Evolutionary conservation across 1,140 invertebrate species (phyloP), one percentile per base, ranked within the genome.

Genomic region (Saccostrea glomerata): DNA sequence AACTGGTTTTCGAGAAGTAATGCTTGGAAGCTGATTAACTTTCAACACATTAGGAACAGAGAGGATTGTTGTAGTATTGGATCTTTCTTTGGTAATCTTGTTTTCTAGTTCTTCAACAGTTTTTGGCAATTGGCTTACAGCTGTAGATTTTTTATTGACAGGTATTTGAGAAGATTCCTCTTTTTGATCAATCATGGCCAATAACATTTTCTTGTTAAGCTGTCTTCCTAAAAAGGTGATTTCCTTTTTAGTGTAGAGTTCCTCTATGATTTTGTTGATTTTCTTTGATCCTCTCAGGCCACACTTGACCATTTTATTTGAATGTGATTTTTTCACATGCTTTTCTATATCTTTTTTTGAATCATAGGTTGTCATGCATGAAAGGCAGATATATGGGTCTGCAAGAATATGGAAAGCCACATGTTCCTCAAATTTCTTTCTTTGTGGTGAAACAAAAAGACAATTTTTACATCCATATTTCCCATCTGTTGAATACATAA

Each of bases 351-450:
- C 77, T 20, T 82, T 85, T 54, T 88, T 90, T 15, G 73, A 86
- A 47, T 90, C 87, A 88, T 87, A 90, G n/a, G 89, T 90, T 17
- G 83, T 54, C 36, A 86, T 60, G 58, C 89, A 90, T 58, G 63
- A 73, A 20, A 90, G 66, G 77, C 89, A 90, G n/a, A 90, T 90
- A 60, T 88, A 90, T 11, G 89, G 89, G 30, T 88, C 54, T 30
- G 84, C 47, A 54, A 87, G 84, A 36, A 90, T 54, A 84, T 90
- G 89, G 20, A 88, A 85, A 20, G 86, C 89, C 17, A 90, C 13
- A 84, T 90, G 89, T 25, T 90, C 89, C 36, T 90, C 89, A 84
- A 90, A 90, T 56, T 88, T 90, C 55, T 86, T 86, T 54, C 63
- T 70, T 70, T 40, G 23, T 23, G 63, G 60, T 25, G 85, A 55